Evolutionary conservation across 1,140 invertebrate species (phyloP).

Genomic region (Drosophila baimaii): DNA sequence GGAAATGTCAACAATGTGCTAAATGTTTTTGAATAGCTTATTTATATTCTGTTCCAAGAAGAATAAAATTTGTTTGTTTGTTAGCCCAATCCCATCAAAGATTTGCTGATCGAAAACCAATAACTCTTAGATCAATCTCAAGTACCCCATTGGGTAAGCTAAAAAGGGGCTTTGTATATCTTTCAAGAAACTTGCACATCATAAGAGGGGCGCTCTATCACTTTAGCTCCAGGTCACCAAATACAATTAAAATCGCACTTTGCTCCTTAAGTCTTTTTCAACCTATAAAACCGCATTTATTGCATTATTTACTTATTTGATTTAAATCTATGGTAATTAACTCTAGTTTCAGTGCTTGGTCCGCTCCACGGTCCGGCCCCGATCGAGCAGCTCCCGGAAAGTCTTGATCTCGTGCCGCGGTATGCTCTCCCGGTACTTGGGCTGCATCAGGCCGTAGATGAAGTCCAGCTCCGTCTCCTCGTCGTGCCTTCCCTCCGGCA

Average conservation of each 20-base stretch:
- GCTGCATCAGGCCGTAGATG: slow-evolving; percentile 64
- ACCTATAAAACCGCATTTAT: too few species aligned
- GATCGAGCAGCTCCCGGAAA: slow-evolving; percentile 73
- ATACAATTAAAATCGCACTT: neutral
- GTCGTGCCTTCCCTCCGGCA: slow-evolving; percentile 74
- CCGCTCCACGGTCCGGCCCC: slow-evolving; percentile 63
- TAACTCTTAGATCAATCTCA: neutral
- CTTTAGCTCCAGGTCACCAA: neutral
- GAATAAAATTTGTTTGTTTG: too few species aligned
- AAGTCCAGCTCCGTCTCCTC: slow-evolving; percentile 81
- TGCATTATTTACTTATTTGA: slow-evolving; percentile 1
- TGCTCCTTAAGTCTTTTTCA: neutral
- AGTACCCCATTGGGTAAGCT: neutral
- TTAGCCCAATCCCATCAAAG: too few species aligned
- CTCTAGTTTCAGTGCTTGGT: slow-evolving; percentile 24
- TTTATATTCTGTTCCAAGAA: neutral
- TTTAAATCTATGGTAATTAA: neutral
- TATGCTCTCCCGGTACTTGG: slow-evolving; percentile 71
- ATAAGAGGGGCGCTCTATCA: neutral
- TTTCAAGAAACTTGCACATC: neutral
- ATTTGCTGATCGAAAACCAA: neutral
- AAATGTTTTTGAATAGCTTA: too few species aligned
- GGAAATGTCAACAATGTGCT: neutral
- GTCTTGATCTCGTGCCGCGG: slow-evolving; percentile 70
- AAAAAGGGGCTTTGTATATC: neutral